Evolutionary conservation across 2,888 invertebrate species (phyloP), one percentile per base, ranked within the genome.

Genomic region (Eulithis testata): DNA sequence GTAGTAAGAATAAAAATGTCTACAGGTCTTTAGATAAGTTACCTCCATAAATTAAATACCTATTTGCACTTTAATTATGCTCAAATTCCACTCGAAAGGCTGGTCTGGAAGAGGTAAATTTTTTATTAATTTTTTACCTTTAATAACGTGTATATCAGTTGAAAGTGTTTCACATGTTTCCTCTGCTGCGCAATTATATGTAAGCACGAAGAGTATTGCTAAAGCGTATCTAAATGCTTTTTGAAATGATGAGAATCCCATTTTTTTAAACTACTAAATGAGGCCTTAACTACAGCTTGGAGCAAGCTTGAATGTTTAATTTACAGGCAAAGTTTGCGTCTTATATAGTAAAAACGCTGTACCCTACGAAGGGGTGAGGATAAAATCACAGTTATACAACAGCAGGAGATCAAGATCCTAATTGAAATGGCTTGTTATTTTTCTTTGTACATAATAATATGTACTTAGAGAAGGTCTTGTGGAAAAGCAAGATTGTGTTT

Each of bases 91-190:
- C 6, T 6, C 31, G n/a, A 31, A 31, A 31, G 31, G 31, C 31
- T 31, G 31, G 31, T 6, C 31, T 31, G 31, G 31, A 1, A 31
- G 31, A 5, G 31, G 31, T 31, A 31, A 31, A 4, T 5, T 31
- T 31, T 31, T 5, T 3, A 31, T 31, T 1, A 3, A 45, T 5
- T n/a, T 49, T 5, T 7, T 11, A 96, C 97, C 96, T 95, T 98
- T 98, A 56, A 96, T 97, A 69, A 98, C 93, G 84, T 97, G 97
- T 79, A 98, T 96, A 87, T 97, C 97, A 8, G 97, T 96, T 59
- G 96, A 96, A 64, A 97, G 88, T 3, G 97, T 97, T 88, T 98
- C 98, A 85, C 98, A 98, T 73, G 95, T 95, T 87, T 97, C 97
- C 77, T 96, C 96, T 37, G 85, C 86, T 53, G 70, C 69, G 75